Evolutionary conservation across 2,113 vertebrate species (phyloP), one percentile per base, ranked within the genome.

Genomic region (Sminthopsis crassicaudata): DNA sequence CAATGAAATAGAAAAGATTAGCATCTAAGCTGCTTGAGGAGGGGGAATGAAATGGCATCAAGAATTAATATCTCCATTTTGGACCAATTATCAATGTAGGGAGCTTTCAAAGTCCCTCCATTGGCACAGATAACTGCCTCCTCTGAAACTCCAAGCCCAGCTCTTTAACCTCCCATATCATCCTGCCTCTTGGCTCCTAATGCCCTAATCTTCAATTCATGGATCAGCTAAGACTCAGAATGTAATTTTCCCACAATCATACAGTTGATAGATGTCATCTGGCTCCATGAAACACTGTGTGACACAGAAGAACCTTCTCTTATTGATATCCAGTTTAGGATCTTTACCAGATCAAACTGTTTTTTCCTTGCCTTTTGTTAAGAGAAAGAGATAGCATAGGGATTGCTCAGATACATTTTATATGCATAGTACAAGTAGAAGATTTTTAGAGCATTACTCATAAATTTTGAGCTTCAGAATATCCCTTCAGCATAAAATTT

Each of bases 1-100:
- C 96, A 96, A 97, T 57, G 88, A 96, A 97, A 97, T 88, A 6
- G 76, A 98, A 98, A 91, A 98, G 55, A 84, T 94, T 91, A 76
- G 92, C 92, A 89, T 54, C 93, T 92, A 96, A 9, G 50, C 97
- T 92, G 55, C 96, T 54, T 0, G 84, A 92, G 91, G 16, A 25
- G 23, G 7, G 3, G 24, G 54, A 2, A 23, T 84, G 16, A 84
- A 22, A 84, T 8, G 67, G 7, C 19, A 23, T 84, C 19, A 42
- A 84, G 67, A 84, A 84, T 22, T 6, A 84, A 42, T 42, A 84
- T 84, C 67, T 42, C 67, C 67, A 42, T 84, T 23, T 42, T 42
- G n/a, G n/a, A 42, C 67, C 67, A 84, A 42, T 42, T 6, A 8
- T 84, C 67, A 84, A 42, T 42, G n/a, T 42, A 42, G 67, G 19